These are phyloP conservation scores for Emydocephalus ijimae DNA, from an alignment of 2,113 vertebrate genomes.

Conservation along the genomic window DNA sequence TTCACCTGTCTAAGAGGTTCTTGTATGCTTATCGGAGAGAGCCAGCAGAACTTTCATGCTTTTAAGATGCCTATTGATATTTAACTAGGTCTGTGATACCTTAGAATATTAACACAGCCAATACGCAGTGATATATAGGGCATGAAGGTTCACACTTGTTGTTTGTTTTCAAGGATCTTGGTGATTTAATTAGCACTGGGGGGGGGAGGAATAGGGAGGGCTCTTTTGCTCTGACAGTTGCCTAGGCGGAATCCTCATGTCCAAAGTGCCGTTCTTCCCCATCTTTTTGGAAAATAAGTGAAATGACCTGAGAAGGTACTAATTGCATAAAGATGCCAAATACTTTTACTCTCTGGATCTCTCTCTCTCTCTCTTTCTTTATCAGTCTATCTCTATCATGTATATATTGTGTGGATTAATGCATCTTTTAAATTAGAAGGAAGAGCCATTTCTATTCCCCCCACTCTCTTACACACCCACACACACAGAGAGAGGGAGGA, in stretches of 20 bases:
- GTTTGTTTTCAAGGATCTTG: constrained; percentile 43
- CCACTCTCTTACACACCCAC: too few relatives aligned
- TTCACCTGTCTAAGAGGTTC: not conserved
- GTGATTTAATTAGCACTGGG: constrained; percentile 8
- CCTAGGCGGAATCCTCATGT: not conserved
- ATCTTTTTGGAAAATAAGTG: constrained; percentile 13
- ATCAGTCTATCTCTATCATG: too few relatives aligned
- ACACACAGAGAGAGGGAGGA: too few relatives aligned
- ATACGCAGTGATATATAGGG: constrained; percentile 52
- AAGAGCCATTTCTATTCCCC: too few relatives aligned
- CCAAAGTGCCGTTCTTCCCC: not conserved
- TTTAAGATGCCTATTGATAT: not conserved
- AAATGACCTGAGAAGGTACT: constrained; percentile 55
- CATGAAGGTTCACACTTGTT: constrained; percentile 45
- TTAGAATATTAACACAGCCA: constrained; percentile 49
- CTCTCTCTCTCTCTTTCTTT: too few relatives aligned
- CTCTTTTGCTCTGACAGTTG: not conserved
- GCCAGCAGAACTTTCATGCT: constrained; percentile 2
- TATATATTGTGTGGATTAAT: too few relatives aligned
- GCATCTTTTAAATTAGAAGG: too few relatives aligned
- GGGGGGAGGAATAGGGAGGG: constrained; percentile 7
- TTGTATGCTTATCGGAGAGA: not conserved
- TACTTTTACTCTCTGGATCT: too few relatives aligned
- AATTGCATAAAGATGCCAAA: constrained; percentile 9
- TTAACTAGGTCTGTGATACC: constrained; percentile 35